Evolutionary conservation across 2,888 invertebrate genomes (phyloP).

Genomic region (Nemotelus nigrinus): DNA sequence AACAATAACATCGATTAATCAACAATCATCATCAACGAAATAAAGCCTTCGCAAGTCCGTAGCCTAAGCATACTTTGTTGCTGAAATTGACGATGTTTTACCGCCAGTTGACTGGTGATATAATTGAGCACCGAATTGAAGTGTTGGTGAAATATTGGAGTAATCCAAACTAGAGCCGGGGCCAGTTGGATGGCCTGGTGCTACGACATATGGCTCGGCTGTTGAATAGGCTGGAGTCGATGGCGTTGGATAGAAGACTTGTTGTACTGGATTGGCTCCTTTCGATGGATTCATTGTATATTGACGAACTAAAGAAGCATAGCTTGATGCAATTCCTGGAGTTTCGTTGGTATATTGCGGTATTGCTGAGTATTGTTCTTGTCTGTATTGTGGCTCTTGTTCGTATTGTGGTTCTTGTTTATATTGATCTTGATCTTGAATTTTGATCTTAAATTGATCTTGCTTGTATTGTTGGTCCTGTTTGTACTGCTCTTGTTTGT

Average conservation of each 20-base stretch:
- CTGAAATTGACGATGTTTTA: conserved; percentile 23
- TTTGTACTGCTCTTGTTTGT: neutral
- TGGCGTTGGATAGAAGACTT: conserved; percentile 35
- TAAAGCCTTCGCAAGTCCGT: too few species aligned
- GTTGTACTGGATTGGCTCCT: conserved; percentile 1
- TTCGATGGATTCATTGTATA: conserved; percentile 25
- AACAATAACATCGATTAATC: too few species aligned
- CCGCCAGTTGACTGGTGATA: conserved; percentile 56
- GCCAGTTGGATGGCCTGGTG: conserved; percentile 6
- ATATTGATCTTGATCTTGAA: conserved; percentile 10
- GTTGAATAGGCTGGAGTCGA: conserved; percentile 36
- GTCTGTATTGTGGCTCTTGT: conserved; percentile 38
- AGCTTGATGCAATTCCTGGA: conserved; percentile 40
- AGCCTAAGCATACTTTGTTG: conserved; percentile 36
- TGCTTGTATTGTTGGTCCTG: too few species aligned
- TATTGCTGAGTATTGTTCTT: neutral
- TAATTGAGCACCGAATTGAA: conserved; percentile 60
- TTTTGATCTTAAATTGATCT: too few species aligned
- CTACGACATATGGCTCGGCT: conserved; percentile 10
- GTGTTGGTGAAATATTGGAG: conserved; percentile 56
- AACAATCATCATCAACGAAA: too few species aligned
- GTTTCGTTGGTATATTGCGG: conserved; percentile 7
- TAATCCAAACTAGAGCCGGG: conserved; percentile 55
- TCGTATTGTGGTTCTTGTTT: conserved; percentile 37
- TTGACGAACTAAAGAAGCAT: conserved; percentile 44